Evolutionary conservation across 2,797 vertebrate genomes (phyloP).

Genomic region (Naso thynnoides): DNA sequence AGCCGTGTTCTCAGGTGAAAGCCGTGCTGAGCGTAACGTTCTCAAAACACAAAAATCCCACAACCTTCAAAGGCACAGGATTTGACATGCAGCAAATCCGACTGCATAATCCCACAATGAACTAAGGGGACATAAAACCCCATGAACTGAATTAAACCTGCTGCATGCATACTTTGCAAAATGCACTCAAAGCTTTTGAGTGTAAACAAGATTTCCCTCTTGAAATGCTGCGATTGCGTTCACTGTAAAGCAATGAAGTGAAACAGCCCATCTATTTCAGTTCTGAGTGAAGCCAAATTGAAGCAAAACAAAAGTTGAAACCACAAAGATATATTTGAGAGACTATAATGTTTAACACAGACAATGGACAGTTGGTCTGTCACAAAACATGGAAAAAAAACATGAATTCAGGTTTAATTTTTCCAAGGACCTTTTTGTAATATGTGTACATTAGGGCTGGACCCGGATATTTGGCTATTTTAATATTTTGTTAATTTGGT

Average conservation of each 20-base stretch:
- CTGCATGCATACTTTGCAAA: slow-evolving; percentile 40
- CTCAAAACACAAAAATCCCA: slow-evolving; percentile 43
- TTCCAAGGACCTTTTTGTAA: no score
- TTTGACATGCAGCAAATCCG: slow-evolving; percentile 65
- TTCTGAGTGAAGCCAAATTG: slow-evolving; percentile 3
- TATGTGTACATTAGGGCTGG: no score
- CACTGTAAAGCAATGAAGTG: slow-evolving; percentile 9
- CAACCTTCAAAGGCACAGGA: slow-evolving; percentile 52
- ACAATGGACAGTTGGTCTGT: not conserved
- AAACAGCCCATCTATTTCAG: slow-evolving; percentile 10
- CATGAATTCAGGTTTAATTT: not conserved
- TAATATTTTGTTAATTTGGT: no score
- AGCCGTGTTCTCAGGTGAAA: slow-evolving; percentile 39
- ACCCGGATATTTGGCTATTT: no score
- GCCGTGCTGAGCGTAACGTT: slow-evolving; percentile 34
- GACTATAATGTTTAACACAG: not conserved
- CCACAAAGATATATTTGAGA: not conserved
- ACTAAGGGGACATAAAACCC: slow-evolving; percentile 46
- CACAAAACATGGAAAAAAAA: slow-evolving; percentile 1
- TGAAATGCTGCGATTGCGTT: slow-evolving; percentile 24
- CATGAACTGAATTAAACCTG: slow-evolving; percentile 60
- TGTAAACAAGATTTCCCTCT: slow-evolving; percentile 34
- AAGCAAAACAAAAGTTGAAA: slow-evolving; percentile 15
- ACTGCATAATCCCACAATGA: slow-evolving; percentile 63
- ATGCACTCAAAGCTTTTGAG: slow-evolving; percentile 37